These are phyloP conservation scores for Byasa hedistus DNA, from an alignment of 2,888 invertebrate genomes.

Conservation along the genomic window DNA sequence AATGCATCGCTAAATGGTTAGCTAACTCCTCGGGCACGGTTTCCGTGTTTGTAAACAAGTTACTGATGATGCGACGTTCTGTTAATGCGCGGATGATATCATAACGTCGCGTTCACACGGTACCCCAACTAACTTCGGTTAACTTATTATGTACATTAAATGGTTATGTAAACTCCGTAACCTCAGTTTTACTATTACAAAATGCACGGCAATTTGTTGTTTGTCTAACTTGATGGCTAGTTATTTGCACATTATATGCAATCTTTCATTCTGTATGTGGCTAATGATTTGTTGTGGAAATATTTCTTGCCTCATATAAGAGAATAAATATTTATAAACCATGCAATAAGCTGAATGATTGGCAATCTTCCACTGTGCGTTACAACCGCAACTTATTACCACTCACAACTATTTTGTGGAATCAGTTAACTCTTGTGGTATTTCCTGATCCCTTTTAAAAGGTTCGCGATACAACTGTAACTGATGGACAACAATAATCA, in stretches of 20 bases:
- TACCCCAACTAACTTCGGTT: background rate
- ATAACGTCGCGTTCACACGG: slow-evolving; percentile 18
- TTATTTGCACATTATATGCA: slow-evolving; percentile 13
- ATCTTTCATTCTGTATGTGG: slow-evolving; percentile 10
- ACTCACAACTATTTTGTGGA: too few species aligned
- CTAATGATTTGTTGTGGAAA: slow-evolving; percentile 6
- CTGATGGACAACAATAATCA: too few species aligned
- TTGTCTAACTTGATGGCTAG: slow-evolving; percentile 24
- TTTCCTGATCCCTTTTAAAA: too few species aligned
- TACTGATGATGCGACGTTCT: slow-evolving; percentile 45
- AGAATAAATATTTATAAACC: slow-evolving; percentile 12
- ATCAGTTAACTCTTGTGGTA: too few species aligned
- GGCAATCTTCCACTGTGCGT: too few species aligned
- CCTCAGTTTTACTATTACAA: slow-evolving; percentile 14
- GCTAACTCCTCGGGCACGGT: slow-evolving; percentile 33
- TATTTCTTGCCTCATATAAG: slow-evolving; percentile 10
- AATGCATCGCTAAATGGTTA: slow-evolving; percentile 29
- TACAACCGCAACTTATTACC: too few species aligned
- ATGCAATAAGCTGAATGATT: background rate
- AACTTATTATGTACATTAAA: background rate
- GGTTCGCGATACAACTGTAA: too few species aligned
- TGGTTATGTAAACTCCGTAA: slow-evolving; percentile 9
- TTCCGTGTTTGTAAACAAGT: slow-evolving; percentile 33
- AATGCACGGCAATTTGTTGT: slow-evolving; percentile 26
- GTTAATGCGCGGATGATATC: slow-evolving; percentile 53